Evolutionary conservation across 1,140 invertebrate genomes (phyloP).

Genomic region (Listronotus bonariensis): DNA sequence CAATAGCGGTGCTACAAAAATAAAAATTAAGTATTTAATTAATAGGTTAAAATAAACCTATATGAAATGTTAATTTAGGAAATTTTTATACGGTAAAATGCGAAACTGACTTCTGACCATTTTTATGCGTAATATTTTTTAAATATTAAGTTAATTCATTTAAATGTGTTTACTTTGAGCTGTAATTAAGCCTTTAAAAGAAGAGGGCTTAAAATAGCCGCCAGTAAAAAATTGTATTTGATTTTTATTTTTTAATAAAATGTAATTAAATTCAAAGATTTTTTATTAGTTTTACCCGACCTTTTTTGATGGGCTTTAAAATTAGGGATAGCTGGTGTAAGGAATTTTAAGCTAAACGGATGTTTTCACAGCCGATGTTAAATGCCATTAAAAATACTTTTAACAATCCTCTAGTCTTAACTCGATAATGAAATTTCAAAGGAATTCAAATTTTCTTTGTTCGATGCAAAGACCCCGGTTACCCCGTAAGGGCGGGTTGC

Average conservation of each 20-base stretch:
- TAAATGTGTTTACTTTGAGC: too few relatives aligned
- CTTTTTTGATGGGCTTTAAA: background rate
- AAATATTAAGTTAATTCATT: too few relatives aligned
- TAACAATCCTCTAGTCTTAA: slow-evolving; percentile 26
- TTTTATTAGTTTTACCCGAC: background rate
- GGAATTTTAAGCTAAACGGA: background rate
- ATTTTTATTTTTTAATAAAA: background rate
- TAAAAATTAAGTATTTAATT: too few relatives aligned
- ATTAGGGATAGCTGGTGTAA: background rate
- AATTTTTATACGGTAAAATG: too few relatives aligned
- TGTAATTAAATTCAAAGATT: background rate
- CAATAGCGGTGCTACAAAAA: too few relatives aligned
- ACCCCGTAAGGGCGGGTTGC: slow-evolving; percentile 6
- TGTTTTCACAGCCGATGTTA: slow-evolving; percentile 13
- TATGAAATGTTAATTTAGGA: too few relatives aligned
- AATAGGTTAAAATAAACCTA: too few relatives aligned
- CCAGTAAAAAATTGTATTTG: background rate
- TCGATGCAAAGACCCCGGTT: slow-evolving; percentile 22
- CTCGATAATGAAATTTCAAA: slow-evolving; percentile 36
- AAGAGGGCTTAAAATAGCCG: too few relatives aligned
- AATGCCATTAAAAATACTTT: slow-evolving; percentile 32
- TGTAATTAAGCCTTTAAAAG: too few relatives aligned
- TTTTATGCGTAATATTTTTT: too few relatives aligned
- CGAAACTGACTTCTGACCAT: too few relatives aligned
- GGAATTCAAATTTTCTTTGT: slow-evolving; percentile 37